Evolutionary conservation across 2,797 vertebrate genomes (phyloP).

Genomic region (Acomys russatus): DNA sequence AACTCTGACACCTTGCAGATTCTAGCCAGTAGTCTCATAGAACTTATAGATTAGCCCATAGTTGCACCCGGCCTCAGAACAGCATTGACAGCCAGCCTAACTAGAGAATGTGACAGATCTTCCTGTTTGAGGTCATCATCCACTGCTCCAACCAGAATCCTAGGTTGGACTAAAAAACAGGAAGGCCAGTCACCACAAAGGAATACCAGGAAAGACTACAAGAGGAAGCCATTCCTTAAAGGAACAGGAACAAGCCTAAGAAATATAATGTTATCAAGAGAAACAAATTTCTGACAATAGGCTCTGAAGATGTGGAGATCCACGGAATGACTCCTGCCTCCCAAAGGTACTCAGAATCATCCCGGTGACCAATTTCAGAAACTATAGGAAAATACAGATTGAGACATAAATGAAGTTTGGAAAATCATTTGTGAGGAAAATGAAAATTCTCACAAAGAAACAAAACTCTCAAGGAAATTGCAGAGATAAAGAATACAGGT

Average conservation of each 20-base stretch:
- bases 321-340: not conserved
- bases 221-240: not conserved
- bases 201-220: not conserved
- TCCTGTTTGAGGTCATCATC: not conserved
- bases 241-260: not conserved
- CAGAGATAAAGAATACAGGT: not conserved
- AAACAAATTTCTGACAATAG: not conserved
- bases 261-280: not conserved
- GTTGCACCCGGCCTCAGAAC: not conserved
- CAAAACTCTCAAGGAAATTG: not conserved
- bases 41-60: not conserved
- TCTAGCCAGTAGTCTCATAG: not conserved
- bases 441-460: not conserved
- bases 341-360: not conserved
- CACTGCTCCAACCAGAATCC: not conserved
- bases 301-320: not conserved
- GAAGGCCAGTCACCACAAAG: not conserved
- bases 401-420: not conserved
- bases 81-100: not conserved
- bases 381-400: not conserved
- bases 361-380: not conserved
- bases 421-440: not conserved
- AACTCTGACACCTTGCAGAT: no score
- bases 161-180: not conserved
- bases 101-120: not conserved